Conservation (phyloP, 1,140 invertebrate genomes). For the Lasaia peninsularis region DNA sequence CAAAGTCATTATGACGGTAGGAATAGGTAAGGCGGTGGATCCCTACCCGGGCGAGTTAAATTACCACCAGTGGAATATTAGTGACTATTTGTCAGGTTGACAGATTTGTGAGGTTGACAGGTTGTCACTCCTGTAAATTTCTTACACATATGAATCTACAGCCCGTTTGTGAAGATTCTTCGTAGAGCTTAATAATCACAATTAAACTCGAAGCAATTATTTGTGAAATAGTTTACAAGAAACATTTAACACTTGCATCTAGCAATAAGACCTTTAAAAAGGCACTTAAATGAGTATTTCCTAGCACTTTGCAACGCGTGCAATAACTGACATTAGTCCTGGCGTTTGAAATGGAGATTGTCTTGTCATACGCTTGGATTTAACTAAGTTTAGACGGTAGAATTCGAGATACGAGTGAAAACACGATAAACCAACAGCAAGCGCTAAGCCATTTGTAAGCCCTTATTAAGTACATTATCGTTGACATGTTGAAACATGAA, state of each 20-base stretch:
- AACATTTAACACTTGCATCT: neutral
- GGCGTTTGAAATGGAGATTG: conserved; percentile 18
- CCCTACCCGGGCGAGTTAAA: no score
- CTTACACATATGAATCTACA: no score
- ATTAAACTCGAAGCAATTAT: no score
- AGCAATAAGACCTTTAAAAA: neutral
- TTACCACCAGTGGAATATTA: no score
- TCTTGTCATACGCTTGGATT: conserved; percentile 16
- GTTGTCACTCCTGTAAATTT: no score
- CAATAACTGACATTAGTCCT: conserved; percentile 11
- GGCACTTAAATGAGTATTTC: neutral
- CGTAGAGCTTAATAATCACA: neutral
- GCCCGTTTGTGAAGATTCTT: no score
- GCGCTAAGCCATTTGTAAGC: conserved; percentile 26
- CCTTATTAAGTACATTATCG: conserved; percentile 31
- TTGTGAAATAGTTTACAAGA: no score
- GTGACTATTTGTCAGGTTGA: no score
- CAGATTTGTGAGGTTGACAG: no score
- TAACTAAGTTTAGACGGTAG: conserved; percentile 13
- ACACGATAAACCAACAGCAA: conserved; percentile 21
- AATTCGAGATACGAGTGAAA: conserved; percentile 26
- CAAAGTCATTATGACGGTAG: no score
- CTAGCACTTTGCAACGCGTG: neutral
- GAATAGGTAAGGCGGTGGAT: no score
- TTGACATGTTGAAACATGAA: conserved; percentile 23